A percentile compares a stretch with the other conserved stretches of the same genome.
phyloP scores from a whole-genome alignment of 2,113 vertebrate genomes.

The Hippocampus mohnikei region DNA sequence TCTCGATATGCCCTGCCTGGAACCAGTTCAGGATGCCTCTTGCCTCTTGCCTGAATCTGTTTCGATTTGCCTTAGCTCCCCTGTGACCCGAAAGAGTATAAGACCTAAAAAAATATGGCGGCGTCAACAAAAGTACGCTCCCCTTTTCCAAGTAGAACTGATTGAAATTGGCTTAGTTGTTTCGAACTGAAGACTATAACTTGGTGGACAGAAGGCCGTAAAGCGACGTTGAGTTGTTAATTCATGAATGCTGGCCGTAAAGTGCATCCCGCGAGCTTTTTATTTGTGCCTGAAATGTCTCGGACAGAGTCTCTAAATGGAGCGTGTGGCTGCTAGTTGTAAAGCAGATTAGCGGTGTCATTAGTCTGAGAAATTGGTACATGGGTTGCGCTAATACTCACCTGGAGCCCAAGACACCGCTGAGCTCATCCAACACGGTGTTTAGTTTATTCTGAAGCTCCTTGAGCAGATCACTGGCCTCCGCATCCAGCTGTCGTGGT shows the following conservation, averaged over 20 bases:
- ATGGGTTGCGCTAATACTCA: conserved; percentile 55
- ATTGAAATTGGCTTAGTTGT: too few species aligned
- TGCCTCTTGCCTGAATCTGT: too few species aligned
- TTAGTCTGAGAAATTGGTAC: conserved; percentile 21
- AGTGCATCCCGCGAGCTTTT: conserved; percentile 7
- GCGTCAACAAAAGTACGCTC: too few species aligned
- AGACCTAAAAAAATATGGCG: too few species aligned
- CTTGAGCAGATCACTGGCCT: conserved; percentile 87
- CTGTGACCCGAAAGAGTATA: too few species aligned
- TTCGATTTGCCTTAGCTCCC: too few species aligned
- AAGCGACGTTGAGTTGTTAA: neutral
- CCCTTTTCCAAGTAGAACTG: too few species aligned
- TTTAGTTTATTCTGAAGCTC: conserved; percentile 93
- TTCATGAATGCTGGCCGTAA: neutral
- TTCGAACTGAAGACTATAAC: neutral
- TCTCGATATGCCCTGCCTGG: too few species aligned
- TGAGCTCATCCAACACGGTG: conserved; percentile 88
- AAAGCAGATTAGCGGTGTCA: conserved; percentile 10
- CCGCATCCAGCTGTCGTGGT: conserved; percentile 85
- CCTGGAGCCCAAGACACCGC: conserved; percentile 85
- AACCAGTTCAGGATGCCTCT: too few species aligned
- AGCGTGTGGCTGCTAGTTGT: conserved; percentile 14
- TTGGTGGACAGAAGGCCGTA: neutral
- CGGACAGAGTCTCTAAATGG: conserved; percentile 15
- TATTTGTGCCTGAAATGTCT: conserved; percentile 21